Percentiles rank a stretch among this genome's conserved stretches.
Evolutionary conservation across 2,888 invertebrate species (phyloP).

Genomic region (Drosophila flavopinicola): DNA sequence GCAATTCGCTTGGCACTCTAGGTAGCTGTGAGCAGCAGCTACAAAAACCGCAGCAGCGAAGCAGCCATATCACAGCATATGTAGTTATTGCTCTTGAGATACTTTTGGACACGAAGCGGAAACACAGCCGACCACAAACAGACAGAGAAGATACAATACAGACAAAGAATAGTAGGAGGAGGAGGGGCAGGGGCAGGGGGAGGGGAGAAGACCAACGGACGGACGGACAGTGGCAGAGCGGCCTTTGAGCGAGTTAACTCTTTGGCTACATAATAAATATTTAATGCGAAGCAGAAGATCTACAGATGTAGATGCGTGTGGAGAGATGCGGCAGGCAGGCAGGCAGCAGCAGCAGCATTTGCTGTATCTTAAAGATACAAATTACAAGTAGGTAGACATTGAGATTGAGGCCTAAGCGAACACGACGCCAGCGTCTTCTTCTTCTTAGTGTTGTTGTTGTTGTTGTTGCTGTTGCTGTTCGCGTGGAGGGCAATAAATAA

Average conservation of each 20-base stretch:
- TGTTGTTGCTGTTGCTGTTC: conserved; percentile 33
- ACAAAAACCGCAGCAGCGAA: conserved; percentile 57
- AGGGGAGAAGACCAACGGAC: no score
- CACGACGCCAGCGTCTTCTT: conserved; percentile 34
- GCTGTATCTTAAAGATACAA: conserved; percentile 76
- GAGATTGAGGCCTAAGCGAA: conserved; percentile 73
- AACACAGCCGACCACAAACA: conserved; percentile 58
- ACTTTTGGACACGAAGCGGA: conserved; percentile 77
- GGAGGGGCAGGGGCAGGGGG: conserved; percentile 24
- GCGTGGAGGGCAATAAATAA: conserved; percentile 69
- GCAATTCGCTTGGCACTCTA: conserved; percentile 54
- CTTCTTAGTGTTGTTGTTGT: conserved; percentile 13
- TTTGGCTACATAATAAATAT: conserved; percentile 79
- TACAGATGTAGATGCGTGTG: conserved; percentile 32
- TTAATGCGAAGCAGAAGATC: conserved; percentile 72
- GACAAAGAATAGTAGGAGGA: conserved; percentile 48
- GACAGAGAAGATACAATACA: conserved; percentile 14
- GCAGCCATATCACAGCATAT: conserved; percentile 55
- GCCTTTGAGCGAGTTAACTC: conserved; percentile 71
- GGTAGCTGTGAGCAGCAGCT: conserved; percentile 68
- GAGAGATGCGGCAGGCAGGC: conserved; percentile 39
- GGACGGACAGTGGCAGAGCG: conserved; percentile 22
- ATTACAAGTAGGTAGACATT: conserved; percentile 77
- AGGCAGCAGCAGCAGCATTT: conserved; percentile 41
- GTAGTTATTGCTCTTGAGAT: conserved; percentile 77